These are phyloP conservation scores for Sympetrum striolatum DNA, from an alignment of 2,888 invertebrate species.

Conservation along the genomic window DNA sequence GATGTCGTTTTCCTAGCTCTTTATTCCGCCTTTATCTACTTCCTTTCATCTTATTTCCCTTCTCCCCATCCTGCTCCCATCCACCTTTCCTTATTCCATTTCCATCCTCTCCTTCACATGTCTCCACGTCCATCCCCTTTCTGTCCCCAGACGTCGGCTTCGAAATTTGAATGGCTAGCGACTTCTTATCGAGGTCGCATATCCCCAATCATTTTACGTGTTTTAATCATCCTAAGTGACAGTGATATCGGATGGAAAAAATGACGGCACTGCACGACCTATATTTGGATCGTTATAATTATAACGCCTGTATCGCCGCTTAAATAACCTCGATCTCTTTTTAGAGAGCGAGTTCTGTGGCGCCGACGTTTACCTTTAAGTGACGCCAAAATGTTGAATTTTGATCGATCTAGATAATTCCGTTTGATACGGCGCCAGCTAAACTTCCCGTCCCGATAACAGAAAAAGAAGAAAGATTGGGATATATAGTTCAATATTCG, in stretches of 20 bases:
- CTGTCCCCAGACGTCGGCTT: neutral
- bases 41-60: too few species aligned
- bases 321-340: neutral
- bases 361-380: neutral
- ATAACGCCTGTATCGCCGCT: neutral
- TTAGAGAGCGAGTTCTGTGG: neutral
- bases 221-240: neutral
- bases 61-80: too few species aligned
- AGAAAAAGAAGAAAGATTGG: neutral
- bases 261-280: neutral
- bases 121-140: too few species aligned
- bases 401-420: neutral
- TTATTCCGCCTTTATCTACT: too few species aligned
- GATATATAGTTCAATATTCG: neutral
- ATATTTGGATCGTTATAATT: neutral
- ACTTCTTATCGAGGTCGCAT: neutral
- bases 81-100: too few species aligned
- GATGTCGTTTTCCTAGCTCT: too few species aligned
- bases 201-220: neutral
- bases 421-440: neutral
- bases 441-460: neutral
- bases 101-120: too few species aligned
- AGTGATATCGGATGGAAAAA: neutral
- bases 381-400: neutral
- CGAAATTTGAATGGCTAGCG: neutral